Conservation (phyloP, 2,113 vertebrate genomes). For the Gallinago paraguaiae region DNA sequence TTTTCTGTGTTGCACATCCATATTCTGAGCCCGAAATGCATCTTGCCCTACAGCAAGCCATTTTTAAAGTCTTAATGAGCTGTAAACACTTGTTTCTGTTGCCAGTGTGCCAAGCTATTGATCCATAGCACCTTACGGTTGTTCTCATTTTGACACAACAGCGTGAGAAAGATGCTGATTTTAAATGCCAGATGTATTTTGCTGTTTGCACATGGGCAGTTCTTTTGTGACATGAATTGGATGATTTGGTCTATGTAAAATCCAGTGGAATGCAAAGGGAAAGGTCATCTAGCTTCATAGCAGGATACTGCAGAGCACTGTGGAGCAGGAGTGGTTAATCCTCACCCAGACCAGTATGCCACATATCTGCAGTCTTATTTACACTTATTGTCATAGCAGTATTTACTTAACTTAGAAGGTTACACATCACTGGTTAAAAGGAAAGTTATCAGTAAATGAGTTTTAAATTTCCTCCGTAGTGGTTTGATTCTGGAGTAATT, state of each 20-base stretch:
- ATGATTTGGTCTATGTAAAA: not conserved
- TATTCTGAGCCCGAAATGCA: not conserved
- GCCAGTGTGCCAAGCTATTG: conserved; percentile 19
- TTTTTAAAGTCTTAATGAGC: not conserved
- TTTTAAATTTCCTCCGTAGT: not conserved
- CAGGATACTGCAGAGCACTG: not conserved
- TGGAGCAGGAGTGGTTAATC: not conserved
- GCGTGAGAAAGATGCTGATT: conserved; percentile 1
- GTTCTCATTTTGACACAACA: conserved; percentile 10
- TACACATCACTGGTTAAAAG: not conserved
- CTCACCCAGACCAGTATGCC: not conserved
- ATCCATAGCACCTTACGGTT: not conserved
- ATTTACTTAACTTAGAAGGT: not conserved
- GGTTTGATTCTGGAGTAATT: not conserved
- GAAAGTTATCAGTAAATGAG: not conserved
- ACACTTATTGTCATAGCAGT: not conserved
- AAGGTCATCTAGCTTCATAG: not conserved
- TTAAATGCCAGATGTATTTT: conserved; percentile 2
- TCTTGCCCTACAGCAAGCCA: not conserved
- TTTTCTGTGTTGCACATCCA: not conserved
- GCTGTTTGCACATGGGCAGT: not conserved
- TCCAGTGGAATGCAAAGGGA: not conserved
- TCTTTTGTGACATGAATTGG: not conserved
- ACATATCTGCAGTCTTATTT: not conserved
- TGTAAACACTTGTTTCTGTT: not conserved